A percentile compares a stretch with the other conserved stretches of the same genome.
Evolutionary conservation across 2,113 vertebrate genomes (phyloP).

Genomic region (Cavia porcellus): DNA sequence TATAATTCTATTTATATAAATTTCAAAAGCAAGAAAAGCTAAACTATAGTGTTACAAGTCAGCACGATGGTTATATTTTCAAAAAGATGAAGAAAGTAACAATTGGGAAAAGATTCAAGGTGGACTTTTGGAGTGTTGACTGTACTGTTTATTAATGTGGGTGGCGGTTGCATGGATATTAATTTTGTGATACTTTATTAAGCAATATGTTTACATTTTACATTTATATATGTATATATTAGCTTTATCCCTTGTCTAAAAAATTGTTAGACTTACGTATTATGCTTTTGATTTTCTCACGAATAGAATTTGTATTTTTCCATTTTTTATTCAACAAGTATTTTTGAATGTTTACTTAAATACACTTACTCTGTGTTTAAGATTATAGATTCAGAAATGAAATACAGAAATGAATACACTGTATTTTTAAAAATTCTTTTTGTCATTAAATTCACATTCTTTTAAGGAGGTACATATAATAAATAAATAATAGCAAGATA

Average conservation of each 20-base stretch:
- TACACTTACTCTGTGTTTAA: not conserved
- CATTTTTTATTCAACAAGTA: not conserved
- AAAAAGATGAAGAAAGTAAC: not conserved
- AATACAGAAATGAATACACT: not conserved
- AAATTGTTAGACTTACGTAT: not conserved
- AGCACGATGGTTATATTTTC: not conserved
- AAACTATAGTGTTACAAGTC: not conserved
- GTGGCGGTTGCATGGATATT: accelerated
- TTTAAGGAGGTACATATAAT: not conserved
- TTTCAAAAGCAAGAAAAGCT: not conserved
- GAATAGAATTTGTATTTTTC: not conserved
- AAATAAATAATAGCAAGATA: not conserved
- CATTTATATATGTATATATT: not conserved
- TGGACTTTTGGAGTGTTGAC: not conserved
- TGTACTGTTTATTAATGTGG: not conserved
- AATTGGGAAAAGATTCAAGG: not conserved
- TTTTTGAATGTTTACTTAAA: not conserved
- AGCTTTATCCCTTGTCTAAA: not conserved
- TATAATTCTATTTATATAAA: not conserved
- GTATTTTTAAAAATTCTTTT: not conserved
- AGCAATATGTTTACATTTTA: not conserved
- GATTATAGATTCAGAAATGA: not conserved
- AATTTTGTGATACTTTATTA: not conserved
- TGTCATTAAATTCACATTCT: not conserved
- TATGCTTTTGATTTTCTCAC: not conserved